These are phyloP conservation scores for Sprattus sprattus DNA, from an alignment of 2,113 vertebrate genomes.

Conservation along the genomic window DNA sequence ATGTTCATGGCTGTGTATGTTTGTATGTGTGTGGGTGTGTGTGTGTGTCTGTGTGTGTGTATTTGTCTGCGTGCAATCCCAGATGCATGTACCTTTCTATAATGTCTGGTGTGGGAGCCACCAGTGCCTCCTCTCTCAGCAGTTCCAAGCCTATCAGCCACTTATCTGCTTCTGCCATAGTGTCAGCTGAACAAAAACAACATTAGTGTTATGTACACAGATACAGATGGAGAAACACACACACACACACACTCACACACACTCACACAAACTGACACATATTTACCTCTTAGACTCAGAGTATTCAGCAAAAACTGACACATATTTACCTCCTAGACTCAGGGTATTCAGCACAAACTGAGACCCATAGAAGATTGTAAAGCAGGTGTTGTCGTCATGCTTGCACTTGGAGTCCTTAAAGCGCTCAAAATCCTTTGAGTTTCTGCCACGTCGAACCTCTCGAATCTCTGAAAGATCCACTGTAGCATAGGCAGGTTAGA, in stretches of 20 bases:
- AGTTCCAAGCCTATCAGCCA: conserved; percentile 88
- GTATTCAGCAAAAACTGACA: neutral
- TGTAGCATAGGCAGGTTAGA: conserved; percentile 56
- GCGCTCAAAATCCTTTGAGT: conserved; percentile 92
- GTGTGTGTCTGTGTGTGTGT: neutral
- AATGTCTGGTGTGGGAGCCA: conserved; percentile 81
- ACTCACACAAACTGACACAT: no score
- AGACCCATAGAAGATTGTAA: conserved; percentile 89
- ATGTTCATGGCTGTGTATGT: neutral
- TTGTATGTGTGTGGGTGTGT: neutral
- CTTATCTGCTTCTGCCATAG: conserved; percentile 82
- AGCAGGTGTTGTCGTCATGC: conserved; percentile 83
- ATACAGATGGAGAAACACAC: neutral
- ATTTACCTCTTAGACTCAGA: no score
- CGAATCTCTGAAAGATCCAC: conserved; percentile 95
- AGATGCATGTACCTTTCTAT: conserved; percentile 81
- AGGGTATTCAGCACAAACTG: conserved; percentile 92
- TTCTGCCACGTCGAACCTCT: conserved; percentile 88
- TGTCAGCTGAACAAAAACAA: conserved; percentile 75
- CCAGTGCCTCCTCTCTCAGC: conserved; percentile 81
- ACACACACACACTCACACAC: no score
- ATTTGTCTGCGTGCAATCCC: neutral
- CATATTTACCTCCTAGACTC: conserved; percentile 83
- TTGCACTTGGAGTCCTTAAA: conserved; percentile 79
- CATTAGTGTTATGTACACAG: conserved; percentile 3